Evolutionary conservation across 2,113 vertebrate genomes (phyloP).

Genomic region (Petroica traversi): DNA sequence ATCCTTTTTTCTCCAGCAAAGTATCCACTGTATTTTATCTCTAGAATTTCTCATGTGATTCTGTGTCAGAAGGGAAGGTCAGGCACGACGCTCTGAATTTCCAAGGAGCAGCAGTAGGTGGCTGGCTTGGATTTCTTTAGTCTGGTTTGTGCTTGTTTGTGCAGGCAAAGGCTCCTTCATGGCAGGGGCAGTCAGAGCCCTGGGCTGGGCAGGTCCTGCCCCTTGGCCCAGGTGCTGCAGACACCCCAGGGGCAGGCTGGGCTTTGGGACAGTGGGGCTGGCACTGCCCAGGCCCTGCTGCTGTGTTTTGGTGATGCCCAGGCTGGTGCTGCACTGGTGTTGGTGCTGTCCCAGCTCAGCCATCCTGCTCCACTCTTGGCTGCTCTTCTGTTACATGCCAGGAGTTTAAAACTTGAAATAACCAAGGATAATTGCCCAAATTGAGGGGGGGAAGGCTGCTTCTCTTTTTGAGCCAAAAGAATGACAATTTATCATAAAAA

Average conservation of each 20-base stretch:
- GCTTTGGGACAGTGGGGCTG: accelerated
- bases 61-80: background rate
- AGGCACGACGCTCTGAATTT: constrained; percentile 23
- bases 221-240: background rate
- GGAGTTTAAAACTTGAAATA: background rate
- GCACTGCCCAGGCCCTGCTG: background rate
- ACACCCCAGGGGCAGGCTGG: background rate
- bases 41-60: background rate
- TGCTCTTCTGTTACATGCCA: background rate
- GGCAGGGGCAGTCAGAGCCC: background rate
- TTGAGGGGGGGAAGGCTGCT: background rate
- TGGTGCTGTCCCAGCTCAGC: background rate
- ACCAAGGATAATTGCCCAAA: background rate
- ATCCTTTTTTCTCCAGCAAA: background rate
- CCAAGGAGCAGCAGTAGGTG: constrained; percentile 62
- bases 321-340: too few species aligned
- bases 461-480: background rate
- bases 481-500: background rate
- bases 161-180: background rate
- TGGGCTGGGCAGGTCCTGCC: background rate
- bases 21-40: background rate
- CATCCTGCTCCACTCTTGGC: background rate
- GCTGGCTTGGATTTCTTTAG: constrained; percentile 66
- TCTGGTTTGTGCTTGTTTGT: background rate
- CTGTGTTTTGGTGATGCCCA: too few species aligned